Evolutionary conservation across 2,888 invertebrate species (phyloP), one percentile per base, ranked within the genome.

Genomic region (Drosophila quasianomalipes): DNA sequence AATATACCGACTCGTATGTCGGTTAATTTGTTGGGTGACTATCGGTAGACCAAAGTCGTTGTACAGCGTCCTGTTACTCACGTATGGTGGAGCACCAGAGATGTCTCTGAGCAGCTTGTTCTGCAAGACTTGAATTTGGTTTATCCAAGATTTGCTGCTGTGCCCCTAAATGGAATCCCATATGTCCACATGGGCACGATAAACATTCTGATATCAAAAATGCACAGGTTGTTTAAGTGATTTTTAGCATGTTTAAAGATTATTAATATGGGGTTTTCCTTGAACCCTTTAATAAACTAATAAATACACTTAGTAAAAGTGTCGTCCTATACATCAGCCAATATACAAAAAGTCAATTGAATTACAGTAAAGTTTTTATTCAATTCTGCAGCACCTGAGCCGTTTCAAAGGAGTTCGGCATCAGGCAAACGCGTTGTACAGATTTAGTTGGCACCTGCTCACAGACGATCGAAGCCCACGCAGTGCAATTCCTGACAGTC

Each of bases 391-490:
- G 14, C 3, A 76, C 55, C 16, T 47, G 28, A 5, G 14, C n/a
- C 14, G 4, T 41, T 26, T 76, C 76, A 16, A 47, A 63, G 35
- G 76, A 30, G 2, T 12, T 7, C 3, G 52, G 22, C 16, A 44
- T 65, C 0, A 75, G 61, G 37, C 76, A 75, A n/a, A 76, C 9
- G 19, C 76, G 66, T n/a, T 41, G 35, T 0, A 6, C 28, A 0
- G 6, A 1, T 12, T 70, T 61, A 19, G 28, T 47, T 9, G 52
- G 41, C 30, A 4, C 19, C 35, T 47, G 33, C 16, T 76, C 76
- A 12, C 76, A 76, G 33, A 76, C 30, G 12, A 12, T 10, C 1
- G 12, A 4, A 4, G 53, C 6, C 60, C 55, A 52, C 0, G 1
- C 0, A 7, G 35, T 2, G 30, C 65, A 54, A 4, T 52, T 30